Evolutionary conservation across 2,113 vertebrate species (phyloP).

Genomic region (Sclerurus mexicanus): DNA sequence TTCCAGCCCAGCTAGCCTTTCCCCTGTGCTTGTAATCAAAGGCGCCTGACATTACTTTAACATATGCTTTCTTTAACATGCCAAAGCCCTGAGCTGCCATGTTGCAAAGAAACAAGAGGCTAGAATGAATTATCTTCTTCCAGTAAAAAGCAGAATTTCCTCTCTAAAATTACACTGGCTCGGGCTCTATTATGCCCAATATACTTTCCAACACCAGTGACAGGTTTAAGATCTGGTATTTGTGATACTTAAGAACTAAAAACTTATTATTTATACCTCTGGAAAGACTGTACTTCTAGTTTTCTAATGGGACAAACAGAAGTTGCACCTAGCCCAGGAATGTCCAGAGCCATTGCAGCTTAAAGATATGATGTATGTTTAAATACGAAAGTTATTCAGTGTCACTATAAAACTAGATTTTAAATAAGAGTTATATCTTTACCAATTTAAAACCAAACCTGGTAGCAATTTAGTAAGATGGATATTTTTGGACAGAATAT

Average conservation of each 20-base stretch:
- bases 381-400: not conserved
- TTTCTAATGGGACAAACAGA: constrained; percentile 29
- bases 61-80: not conserved
- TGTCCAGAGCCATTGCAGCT: not conserved
- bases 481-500: not conserved
- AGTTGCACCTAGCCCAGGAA: not conserved
- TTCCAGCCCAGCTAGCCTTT: not conserved
- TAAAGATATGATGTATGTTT: not conserved
- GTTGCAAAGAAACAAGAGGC: not conserved
- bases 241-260: constrained; percentile 5
- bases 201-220: not conserved
- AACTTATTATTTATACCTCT: not conserved
- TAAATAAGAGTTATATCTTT: not conserved
- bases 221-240: constrained; percentile 17
- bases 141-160: constrained; percentile 9
- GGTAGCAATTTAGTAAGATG: constrained; percentile 12
- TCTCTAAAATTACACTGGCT: not conserved
- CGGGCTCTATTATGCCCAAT: not conserved
- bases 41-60: not conserved
- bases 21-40: not conserved
- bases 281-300: not conserved
- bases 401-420: not conserved
- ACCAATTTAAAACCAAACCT: not conserved
- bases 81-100: not conserved
- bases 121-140: constrained; percentile 17